These are phyloP conservation scores for Hipposideros armiger DNA, from an alignment of 2,113 vertebrate genomes.

Conservation along the genomic window DNA sequence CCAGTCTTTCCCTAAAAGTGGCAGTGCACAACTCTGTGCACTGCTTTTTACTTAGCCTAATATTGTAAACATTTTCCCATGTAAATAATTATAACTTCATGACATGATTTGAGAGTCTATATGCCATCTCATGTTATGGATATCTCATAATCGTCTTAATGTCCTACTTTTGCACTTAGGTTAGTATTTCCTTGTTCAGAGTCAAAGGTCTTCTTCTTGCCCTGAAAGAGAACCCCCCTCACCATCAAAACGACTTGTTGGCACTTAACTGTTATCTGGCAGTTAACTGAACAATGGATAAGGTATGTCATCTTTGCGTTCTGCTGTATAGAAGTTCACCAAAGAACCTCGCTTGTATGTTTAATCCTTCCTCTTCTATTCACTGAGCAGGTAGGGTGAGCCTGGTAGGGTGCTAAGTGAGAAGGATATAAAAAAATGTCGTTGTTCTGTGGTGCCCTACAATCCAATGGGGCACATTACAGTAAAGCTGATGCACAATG, in stretches of 20 bases:
- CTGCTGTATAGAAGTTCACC: neutral
- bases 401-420: neutral
- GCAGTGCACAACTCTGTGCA: neutral
- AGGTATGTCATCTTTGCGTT: slow-evolving; percentile 13
- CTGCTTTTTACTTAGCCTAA: neutral
- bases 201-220: neutral
- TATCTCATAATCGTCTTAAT: neutral
- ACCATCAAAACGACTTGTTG: slow-evolving; percentile 18
- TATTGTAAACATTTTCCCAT: neutral
- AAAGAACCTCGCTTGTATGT: neutral
- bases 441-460: neutral
- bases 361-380: neutral
- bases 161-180: neutral
- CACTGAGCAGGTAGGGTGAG: neutral
- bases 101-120: neutral
- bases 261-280: neutral
- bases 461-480: neutral
- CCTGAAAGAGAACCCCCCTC: neutral
- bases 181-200: slow-evolving; percentile 13
- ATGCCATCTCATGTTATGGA: neutral
- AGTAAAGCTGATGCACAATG: neutral
- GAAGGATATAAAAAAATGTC: neutral
- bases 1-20: neutral
- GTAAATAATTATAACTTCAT: slow-evolving; percentile 33
- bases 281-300: neutral